Conservation (phyloP, 2,888 invertebrate species). For the Halocaridina rubra region DNA sequence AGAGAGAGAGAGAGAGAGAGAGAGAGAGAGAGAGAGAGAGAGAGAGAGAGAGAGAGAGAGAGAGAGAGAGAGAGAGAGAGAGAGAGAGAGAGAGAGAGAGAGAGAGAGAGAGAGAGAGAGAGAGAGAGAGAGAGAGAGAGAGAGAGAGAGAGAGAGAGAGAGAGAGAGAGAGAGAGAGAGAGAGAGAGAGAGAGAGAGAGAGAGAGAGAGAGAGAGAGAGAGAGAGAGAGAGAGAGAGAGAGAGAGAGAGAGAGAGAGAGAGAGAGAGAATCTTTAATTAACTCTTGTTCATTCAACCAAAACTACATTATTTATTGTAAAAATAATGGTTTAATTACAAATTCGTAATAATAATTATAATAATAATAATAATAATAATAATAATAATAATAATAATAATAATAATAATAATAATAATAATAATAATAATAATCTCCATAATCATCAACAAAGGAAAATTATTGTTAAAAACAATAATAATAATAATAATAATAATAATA, state of each 20-base stretch:
- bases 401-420: not conserved
- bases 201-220: not conserved
- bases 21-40: conserved; percentile 1
- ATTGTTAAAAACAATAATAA: too few relatives aligned
- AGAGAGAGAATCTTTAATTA: too few relatives aligned
- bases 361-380: too few relatives aligned
- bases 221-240: not conserved
- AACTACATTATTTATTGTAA: too few relatives aligned
- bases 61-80: not conserved
- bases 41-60: conserved; percentile 1
- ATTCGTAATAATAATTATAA: too few relatives aligned
- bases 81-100: not conserved
- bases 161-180: not conserved
- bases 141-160: not conserved
- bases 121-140: not conserved
- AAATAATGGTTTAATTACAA: too few relatives aligned
- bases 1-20: conserved; percentile 1
- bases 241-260: not conserved
- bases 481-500: not conserved
- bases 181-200: not conserved
- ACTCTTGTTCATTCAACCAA: too few relatives aligned
- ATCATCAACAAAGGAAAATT: too few relatives aligned
- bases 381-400: too few relatives aligned
- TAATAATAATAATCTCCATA: too few relatives aligned
- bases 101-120: not conserved